Evolutionary conservation across 2,888 invertebrate species (phyloP).

Genomic region (Trichogramma evanescens): DNA sequence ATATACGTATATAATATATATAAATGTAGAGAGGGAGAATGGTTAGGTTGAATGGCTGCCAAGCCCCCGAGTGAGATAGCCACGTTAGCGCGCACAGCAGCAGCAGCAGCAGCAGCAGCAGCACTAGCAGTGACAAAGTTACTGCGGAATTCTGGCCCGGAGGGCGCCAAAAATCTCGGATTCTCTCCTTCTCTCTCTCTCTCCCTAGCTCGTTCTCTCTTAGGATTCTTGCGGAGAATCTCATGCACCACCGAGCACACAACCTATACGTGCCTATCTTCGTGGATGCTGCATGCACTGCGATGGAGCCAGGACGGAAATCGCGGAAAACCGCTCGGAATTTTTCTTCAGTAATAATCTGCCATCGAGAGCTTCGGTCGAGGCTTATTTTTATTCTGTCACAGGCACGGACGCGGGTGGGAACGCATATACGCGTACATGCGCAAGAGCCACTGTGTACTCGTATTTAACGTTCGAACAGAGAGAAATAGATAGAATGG

Average conservation of each 20-base stretch:
- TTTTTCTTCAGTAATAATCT: constrained; percentile 7
- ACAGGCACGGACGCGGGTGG: too few species aligned
- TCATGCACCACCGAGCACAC: constrained; percentile 16
- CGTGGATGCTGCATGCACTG: neutral
- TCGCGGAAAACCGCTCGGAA: constrained; percentile 16
- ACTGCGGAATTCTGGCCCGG: constrained; percentile 17
- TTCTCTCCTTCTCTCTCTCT: neutral
- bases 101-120: neutral
- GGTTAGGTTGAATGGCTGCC: constrained; percentile 34
- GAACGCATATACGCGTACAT: too few species aligned
- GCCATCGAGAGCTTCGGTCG: too few species aligned
- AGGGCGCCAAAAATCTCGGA: constrained; percentile 31
- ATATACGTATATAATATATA: neutral
- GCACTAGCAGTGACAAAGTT: constrained; percentile 18
- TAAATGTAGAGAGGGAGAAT: neutral
- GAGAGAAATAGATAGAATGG: too few species aligned
- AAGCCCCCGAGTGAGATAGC: constrained; percentile 27
- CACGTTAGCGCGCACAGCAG: constrained; percentile 4
- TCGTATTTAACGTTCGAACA: too few species aligned
- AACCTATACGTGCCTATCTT: neutral
- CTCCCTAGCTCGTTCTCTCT: neutral
- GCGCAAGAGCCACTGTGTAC: too few species aligned
- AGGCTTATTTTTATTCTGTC: too few species aligned
- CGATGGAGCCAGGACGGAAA: neutral
- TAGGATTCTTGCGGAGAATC: constrained; percentile 14